Percentiles rank a stretch among this genome's conserved stretches.
phyloP scores from a whole-genome alignment of 2,797 vertebrate genomes.

The Acanthornis magna region DNA sequence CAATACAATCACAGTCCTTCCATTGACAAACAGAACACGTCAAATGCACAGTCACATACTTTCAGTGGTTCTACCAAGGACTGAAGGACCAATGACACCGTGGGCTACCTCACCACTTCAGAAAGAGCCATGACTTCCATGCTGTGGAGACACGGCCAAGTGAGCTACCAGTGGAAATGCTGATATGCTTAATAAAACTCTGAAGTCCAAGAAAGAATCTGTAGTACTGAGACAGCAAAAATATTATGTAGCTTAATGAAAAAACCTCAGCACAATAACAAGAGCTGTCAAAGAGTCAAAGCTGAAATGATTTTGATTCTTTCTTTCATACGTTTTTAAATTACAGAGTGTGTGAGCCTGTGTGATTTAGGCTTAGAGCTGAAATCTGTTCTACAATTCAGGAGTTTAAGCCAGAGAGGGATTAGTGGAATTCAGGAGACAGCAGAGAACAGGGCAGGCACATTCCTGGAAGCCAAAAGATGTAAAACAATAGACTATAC shows the following conservation, averaged over 20 bases:
- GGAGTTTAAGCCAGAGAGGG: background rate
- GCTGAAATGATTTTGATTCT: background rate
- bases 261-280: background rate
- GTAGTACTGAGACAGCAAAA: background rate
- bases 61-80: background rate
- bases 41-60: background rate
- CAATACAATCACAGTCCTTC: background rate
- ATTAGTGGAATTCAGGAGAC: background rate
- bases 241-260: background rate
- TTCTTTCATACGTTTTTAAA: background rate
- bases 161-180: background rate
- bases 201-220: background rate
- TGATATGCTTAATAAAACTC: background rate
- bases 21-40: background rate
- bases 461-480: background rate
- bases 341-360: background rate
- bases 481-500: background rate
- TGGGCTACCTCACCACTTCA: background rate
- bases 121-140: accelerated
- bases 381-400: background rate
- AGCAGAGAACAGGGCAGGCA: background rate
- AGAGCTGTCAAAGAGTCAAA: background rate
- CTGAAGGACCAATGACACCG: background rate
- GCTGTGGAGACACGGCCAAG: background rate
- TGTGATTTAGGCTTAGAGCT: background rate